Percentiles rank a stretch among this genome's conserved stretches.
Evolutionary conservation across 1,140 invertebrate genomes (phyloP).

Genomic region (Cyphomyrmex costatus): DNA sequence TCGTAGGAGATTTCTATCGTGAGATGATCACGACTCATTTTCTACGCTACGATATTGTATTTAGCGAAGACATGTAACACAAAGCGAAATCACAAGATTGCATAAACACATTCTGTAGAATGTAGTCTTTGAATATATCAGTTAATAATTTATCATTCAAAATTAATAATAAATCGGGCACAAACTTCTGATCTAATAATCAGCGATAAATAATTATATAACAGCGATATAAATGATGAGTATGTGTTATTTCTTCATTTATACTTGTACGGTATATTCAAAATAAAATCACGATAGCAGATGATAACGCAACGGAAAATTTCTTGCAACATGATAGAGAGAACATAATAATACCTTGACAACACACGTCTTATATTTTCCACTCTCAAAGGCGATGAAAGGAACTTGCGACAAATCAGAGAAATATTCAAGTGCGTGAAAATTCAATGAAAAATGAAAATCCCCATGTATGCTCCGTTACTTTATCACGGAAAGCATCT

Average conservation of each 20-base stretch:
- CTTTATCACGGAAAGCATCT: constrained; percentile 38
- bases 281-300: background rate
- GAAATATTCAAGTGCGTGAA: background rate
- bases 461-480: constrained; percentile 28
- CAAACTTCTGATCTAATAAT: too few relatives aligned
- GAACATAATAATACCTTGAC: background rate
- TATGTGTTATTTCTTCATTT: background rate
- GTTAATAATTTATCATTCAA: too few relatives aligned
- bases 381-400: background rate
- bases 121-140: background rate
- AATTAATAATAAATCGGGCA: too few relatives aligned
- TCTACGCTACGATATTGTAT: background rate
- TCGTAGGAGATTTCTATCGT: constrained; percentile 10
- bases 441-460: constrained; percentile 55
- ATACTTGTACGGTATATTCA: background rate
- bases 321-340: background rate
- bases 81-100: background rate
- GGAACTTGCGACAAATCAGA: background rate
- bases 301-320: background rate
- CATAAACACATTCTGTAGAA: background rate
- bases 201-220: too few relatives aligned
- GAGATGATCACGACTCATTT: constrained; percentile 23
- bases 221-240: too few relatives aligned
- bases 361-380: background rate
- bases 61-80: constrained; percentile 6